Base-by-base conservation (phyloP, 2,888 invertebrate species). In the Dasypogon diadema region DNA sequence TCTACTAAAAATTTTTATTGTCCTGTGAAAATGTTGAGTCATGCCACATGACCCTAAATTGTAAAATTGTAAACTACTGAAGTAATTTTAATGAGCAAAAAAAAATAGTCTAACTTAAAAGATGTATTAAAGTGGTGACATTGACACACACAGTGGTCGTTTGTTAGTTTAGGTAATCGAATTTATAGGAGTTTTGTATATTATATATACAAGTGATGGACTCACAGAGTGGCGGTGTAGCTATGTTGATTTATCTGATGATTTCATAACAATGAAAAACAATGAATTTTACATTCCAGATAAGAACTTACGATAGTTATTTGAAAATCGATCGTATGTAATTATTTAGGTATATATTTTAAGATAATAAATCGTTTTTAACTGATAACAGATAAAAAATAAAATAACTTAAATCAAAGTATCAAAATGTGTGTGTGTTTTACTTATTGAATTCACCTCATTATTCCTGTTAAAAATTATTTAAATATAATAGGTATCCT, bases 121-220 rank as follows among this genome's bases (percentile, higher is more conserved):
- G 48, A 48, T 48, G 48, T 48, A 5, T 48, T 14, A 48, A 42
- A n/a, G 18, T 55, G 21, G 12, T 55, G 12, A 10, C 12, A n/a
- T 51, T 22, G 5, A 21, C 18, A 60, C 30, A 12, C 14, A 58
- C 30, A 46, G 26, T 63, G 51, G 58, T 70, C 42, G 60, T 77
- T 70, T 48, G 48, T 70, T 75, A 65, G 74, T 37, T 30, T 75
- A 77, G 75, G 54, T 74, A 68, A 70, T 74, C 74, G 75, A 74
- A 77, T 77, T 74, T 77, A 75, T 75, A 70, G 56, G 22, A 70
- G 65, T 65, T 70, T 70, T 70, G 70, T 70, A 70, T 70, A 70
- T 70, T 70, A 54, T 70, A 70, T 70, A 70, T 70, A 70, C 70
- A 70, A 51, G 54, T 70, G 51, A 54, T 6, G 54, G 37, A 70